Conservation (phyloP, 1,140 invertebrate genomes). For the Seison nebaliae region DNA sequence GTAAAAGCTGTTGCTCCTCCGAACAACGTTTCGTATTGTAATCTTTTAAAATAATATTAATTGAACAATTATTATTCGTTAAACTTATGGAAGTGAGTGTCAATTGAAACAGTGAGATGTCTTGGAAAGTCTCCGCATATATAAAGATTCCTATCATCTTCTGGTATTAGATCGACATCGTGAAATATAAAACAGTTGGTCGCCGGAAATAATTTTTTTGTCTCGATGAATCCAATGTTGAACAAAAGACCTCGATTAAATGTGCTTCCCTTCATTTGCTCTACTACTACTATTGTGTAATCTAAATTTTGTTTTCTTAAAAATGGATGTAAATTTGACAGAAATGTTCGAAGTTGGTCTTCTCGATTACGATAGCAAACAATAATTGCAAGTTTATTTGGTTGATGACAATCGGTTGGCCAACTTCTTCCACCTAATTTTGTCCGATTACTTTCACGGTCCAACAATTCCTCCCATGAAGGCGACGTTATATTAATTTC, state of each 20-base stretch:
- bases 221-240: conserved; percentile 70
- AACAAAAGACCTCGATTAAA: conserved; percentile 76
- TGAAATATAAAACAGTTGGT: conserved; percentile 15
- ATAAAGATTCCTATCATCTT: conserved; percentile 14
- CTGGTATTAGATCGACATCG: conserved; percentile 14
- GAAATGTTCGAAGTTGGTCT: conserved; percentile 22
- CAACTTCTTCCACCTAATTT: conserved; percentile 46
- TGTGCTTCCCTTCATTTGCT: conserved; percentile 29
- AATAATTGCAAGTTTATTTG: conserved; percentile 34
- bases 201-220: conserved; percentile 20
- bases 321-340: conserved; percentile 22
- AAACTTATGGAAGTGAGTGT: no score
- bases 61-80: no score
- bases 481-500: no score
- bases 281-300: conserved; percentile 23
- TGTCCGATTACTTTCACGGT: no score
- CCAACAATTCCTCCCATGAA: no score
- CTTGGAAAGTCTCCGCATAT: conserved; percentile 10
- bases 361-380: conserved; percentile 26
- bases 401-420: conserved; percentile 42
- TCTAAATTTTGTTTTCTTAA: conserved; percentile 19
- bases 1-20: conserved; percentile 13
- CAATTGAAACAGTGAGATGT: conserved; percentile 14
- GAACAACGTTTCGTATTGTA: no score
- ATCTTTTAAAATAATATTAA: no score